phyloP scores from a whole-genome alignment of 2,113 vertebrate species.

The Neolamprologus cancellatus region DNA sequence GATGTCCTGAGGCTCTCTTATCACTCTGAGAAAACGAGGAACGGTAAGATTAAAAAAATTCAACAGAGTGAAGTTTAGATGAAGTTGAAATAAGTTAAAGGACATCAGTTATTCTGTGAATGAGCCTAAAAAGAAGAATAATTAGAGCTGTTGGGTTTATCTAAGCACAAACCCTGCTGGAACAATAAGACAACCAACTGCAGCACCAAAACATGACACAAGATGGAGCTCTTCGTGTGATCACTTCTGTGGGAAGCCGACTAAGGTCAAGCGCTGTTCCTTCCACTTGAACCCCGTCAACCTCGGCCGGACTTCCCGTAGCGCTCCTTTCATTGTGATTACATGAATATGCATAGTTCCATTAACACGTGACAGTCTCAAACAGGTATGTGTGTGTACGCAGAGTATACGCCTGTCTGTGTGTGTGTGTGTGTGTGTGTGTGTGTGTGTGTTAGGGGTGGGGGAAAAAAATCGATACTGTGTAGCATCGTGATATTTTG shows the following conservation, averaged over 20 bases:
- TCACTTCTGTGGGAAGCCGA: fast-evolving
- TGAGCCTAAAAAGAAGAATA: not conserved
- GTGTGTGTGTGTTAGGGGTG: too few relatives aligned
- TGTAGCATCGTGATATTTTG: fast-evolving
- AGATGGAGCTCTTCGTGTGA: fast-evolving
- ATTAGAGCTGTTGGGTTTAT: not conserved
- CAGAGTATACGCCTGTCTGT: fast-evolving
- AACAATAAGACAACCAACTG: fast-evolving
- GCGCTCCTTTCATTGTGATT: not conserved
- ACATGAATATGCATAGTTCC: not conserved
- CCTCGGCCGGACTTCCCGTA: fast-evolving
- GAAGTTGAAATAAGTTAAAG: not conserved
- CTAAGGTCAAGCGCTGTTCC: fast-evolving
- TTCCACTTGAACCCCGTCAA: not conserved
- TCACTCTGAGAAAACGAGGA: conserved; percentile 66
- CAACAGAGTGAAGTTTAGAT: fast-evolving
- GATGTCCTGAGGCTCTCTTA: conserved; percentile 77
- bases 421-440: fast-evolving
- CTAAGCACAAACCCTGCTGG: not conserved
- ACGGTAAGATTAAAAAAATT: not conserved
- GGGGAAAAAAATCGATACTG: fast-evolving
- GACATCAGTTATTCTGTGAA: not conserved
- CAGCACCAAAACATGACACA: not conserved
- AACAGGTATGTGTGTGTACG: not conserved
- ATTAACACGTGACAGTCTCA: not conserved